phyloP scores from a whole-genome alignment of 2,797 vertebrate genomes.

The Peromyscus eremicus region DNA sequence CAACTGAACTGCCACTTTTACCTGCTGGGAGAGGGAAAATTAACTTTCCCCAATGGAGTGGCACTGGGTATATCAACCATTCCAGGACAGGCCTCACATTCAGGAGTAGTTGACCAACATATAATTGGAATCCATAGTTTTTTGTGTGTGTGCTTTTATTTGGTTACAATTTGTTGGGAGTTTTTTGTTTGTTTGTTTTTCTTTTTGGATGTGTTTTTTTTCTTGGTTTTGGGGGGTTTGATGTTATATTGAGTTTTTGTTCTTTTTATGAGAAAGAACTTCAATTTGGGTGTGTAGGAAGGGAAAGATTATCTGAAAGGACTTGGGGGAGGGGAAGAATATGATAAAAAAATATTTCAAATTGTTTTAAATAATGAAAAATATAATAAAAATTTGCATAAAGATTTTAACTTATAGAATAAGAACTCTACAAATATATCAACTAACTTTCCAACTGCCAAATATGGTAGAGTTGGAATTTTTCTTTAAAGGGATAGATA shows the following conservation, averaged over 20 bases:
- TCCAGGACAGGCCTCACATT: neutral
- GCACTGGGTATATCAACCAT: neutral
- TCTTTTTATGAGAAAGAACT: neutral
- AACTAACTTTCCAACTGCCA: constrained; percentile 16
- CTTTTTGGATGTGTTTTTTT: neutral
- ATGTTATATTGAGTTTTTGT: neutral
- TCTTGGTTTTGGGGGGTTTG: neutral
- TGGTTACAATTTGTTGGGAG: neutral
- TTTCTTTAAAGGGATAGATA: constrained; percentile 25
- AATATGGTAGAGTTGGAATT: neutral
- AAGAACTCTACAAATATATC: neutral
- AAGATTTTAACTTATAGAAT: constrained; percentile 55
- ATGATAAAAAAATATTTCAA: neutral
- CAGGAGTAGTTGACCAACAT: neutral
- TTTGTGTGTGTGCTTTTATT: neutral
- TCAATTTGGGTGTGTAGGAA: neutral
- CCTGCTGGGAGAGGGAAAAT: neutral
- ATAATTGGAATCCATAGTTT: neutral
- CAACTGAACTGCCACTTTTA: no score
- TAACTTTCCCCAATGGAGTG: neutral
- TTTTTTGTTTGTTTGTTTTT: neutral
- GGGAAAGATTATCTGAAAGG: neutral
- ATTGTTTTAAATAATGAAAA: neutral
- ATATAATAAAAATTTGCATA: constrained; percentile 8
- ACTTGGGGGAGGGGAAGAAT: neutral